Base-by-base conservation (phyloP, 2,888 invertebrate genomes). In the Lepidocyrtoides sp. region DNA sequence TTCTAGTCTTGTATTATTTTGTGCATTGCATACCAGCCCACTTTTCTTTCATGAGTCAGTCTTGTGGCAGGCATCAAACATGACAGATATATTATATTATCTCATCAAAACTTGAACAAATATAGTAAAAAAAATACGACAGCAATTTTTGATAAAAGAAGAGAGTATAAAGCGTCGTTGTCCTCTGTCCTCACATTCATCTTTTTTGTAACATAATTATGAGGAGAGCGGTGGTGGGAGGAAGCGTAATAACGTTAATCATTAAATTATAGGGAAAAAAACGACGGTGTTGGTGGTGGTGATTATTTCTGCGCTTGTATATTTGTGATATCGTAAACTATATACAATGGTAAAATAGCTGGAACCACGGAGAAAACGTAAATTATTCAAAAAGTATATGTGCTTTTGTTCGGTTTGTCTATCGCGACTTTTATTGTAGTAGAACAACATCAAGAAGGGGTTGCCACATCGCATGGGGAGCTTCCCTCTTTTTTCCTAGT, bases 51-150 rank as follows among this genome's bases (percentile, higher is more conserved):
- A 66, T 77, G 79, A 87, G 29, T 87, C 87, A 87, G 87, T 87
- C 87, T 77, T 87, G 87, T 75, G 75, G 87, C 79, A 87, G 87
- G 79, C 87, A 87, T 87, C 87, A 77, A 87, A 87, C 79, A 77
- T 85, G 85, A 72, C 72, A 75, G 72, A 72, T 72, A 72, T 5
- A 10, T 41, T 44, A 20, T 41, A 72, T 14, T 4, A 17, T 2
- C 36, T 10, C 36, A 12, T 41, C 2, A 72, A 69, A 69, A 69
- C n/a, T 72, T 72, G 4, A 41, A 72, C 29, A 2, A 41, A n/a
- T 69, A 69, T 69, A 69, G n/a, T 17, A 32, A 63, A 63, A 26
- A 29, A 63, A 14, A 63, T 10, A 63, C 29, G 23, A 60, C 26
- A 26, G 60, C 57, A 41, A 48, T 29, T 29, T 63, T 60, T 0